These are phyloP conservation scores for Arenaria interpres DNA, from an alignment of 2,113 vertebrate species.

Conservation along the genomic window DNA sequence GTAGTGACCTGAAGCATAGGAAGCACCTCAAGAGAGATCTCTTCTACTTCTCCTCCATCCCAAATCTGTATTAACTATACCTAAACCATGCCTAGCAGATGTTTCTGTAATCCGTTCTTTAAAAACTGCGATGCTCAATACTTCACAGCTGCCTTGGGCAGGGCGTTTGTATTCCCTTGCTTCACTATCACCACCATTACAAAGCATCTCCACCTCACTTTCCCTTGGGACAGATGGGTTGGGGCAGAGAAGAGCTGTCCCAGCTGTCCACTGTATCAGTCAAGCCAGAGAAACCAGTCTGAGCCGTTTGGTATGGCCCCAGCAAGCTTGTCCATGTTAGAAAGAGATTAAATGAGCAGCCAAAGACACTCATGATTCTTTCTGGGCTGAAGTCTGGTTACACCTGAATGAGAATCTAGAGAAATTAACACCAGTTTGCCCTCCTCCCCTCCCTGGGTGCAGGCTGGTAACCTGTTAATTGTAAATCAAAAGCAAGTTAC, in stretches of 20 bases:
- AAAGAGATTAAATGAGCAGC: neutral
- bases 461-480: neutral
- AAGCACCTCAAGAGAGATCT: neutral
- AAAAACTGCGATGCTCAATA: neutral
- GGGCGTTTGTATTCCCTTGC: neutral
- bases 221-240: neutral
- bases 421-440: neutral
- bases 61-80: neutral
- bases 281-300: accelerated
- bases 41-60: neutral
- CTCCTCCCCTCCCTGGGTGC: neutral
- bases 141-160: neutral
- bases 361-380: neutral
- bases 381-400: neutral
- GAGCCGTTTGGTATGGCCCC: neutral
- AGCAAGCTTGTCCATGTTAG: neutral
- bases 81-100: neutral
- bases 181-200: neutral
- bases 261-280: neutral
- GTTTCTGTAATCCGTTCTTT: accelerated
- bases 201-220: neutral
- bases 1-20: neutral
- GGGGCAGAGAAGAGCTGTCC: neutral
- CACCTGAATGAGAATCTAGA: neutral
- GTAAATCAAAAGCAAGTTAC: neutral